Conservation (phyloP, 2,888 invertebrate species). For the Pollenia griseotomentosa region DNA sequence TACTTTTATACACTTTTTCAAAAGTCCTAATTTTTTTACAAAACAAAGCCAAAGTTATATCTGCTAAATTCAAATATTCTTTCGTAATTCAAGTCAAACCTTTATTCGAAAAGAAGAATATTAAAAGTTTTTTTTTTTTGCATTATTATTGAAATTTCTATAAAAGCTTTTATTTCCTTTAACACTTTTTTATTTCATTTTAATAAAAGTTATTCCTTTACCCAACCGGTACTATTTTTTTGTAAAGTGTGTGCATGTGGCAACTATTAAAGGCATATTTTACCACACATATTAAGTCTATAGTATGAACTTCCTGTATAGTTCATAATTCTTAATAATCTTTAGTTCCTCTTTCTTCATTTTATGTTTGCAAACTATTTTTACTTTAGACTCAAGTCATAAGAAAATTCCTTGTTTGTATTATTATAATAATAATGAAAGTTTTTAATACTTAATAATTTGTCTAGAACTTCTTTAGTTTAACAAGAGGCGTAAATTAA, state of each 20-base stretch:
- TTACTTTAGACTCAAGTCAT: constrained; percentile 3
- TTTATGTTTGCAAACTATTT: background rate
- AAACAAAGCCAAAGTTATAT: too few relatives aligned
- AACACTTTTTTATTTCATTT: background rate
- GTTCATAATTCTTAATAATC: constrained; percentile 25
- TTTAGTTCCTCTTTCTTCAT: background rate
- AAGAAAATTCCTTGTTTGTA: constrained; percentile 39
- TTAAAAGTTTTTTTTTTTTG: too few relatives aligned
- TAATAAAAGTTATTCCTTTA: background rate
- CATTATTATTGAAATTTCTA: background rate
- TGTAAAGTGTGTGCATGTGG: background rate
- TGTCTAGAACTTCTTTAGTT: constrained; percentile 42
- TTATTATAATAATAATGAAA: constrained; percentile 41
- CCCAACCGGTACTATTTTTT: background rate
- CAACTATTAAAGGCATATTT: background rate
- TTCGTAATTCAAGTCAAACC: too few relatives aligned
- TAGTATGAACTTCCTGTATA: background rate
- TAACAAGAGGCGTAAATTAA: constrained; percentile 28
- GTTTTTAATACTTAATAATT: constrained; percentile 65
- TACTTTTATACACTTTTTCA: too few relatives aligned
- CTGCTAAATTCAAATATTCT: too few relatives aligned
- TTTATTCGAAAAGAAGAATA: too few relatives aligned
- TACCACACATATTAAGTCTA: constrained; percentile 3
- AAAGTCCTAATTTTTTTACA: too few relatives aligned
- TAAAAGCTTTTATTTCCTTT: background rate